These are phyloP conservation scores for Cotesia vestalis DNA, from an alignment of 1,140 invertebrate species.

Conservation along the genomic window DNA sequence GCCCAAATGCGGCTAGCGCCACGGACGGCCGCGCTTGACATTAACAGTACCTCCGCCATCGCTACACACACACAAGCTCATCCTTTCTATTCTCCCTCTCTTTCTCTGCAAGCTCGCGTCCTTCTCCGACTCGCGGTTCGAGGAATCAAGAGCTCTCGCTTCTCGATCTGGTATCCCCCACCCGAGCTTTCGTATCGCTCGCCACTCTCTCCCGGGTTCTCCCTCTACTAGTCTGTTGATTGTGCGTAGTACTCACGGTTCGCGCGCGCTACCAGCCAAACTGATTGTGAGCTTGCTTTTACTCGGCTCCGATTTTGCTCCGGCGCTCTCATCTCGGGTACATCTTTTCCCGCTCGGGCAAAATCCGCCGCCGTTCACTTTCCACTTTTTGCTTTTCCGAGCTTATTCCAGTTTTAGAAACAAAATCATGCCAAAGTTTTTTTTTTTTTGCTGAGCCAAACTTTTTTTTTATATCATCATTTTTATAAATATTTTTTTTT, in stretches of 20 bases:
- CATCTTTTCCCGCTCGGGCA: not conserved
- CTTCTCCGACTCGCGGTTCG: not conserved
- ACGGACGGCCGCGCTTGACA: slow-evolving; percentile 14
- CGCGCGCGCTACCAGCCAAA: slow-evolving; percentile 22
- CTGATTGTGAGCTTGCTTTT: slow-evolving; percentile 16
- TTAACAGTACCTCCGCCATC: slow-evolving; percentile 41
- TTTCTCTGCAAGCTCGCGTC: not conserved
- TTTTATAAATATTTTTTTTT: too few species aligned
- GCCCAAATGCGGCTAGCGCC: slow-evolving; percentile 44
- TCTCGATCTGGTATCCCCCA: slow-evolving; percentile 3
- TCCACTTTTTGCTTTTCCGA: too few species aligned
- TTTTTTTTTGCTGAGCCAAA: too few species aligned
- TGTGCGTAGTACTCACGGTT: not conserved
- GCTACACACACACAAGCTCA: slow-evolving; percentile 38
- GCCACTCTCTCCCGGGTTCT: slow-evolving; percentile 23
- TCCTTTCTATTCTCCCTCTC: slow-evolving; percentile 1
- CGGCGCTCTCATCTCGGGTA: not conserved
- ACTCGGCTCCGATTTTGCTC: slow-evolving; percentile 27
- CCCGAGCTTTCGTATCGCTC: not conserved
- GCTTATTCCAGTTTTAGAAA: too few species aligned
- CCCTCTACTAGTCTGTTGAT: not conserved
- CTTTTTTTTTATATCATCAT: too few species aligned
- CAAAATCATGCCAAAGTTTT: too few species aligned
- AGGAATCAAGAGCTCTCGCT: slow-evolving; percentile 41
- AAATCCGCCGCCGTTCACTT: not conserved